These are phyloP conservation scores for Hypena proboscidalis DNA, from an alignment of 2,888 invertebrate genomes.

Conservation along the genomic window DNA sequence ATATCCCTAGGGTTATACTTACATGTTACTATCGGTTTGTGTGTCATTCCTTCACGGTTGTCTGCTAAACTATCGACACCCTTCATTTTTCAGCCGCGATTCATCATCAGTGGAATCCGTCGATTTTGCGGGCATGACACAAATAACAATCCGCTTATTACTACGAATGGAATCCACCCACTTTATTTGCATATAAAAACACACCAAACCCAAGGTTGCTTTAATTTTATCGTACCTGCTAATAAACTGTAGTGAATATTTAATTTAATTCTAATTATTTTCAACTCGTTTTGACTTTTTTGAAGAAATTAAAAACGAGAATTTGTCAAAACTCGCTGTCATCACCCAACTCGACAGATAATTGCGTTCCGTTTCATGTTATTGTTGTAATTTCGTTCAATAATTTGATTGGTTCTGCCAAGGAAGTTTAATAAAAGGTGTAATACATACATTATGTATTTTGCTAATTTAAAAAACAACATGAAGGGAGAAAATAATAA, in stretches of 20 bases:
- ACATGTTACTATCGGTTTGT: constrained; percentile 91
- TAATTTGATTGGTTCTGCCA: too few species aligned
- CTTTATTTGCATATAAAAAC: constrained; percentile 53
- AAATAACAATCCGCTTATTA: constrained; percentile 62
- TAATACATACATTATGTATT: too few species aligned
- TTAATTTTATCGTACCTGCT: constrained; percentile 12
- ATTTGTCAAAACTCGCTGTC: constrained; percentile 68
- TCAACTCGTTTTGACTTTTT: constrained; percentile 48
- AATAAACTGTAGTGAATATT: constrained; percentile 23
- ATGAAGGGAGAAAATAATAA: too few species aligned
- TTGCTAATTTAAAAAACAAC: too few species aligned
- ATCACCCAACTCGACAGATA: constrained; percentile 68
- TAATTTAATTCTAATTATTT: constrained; percentile 40
- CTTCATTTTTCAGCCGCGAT: constrained; percentile 83
- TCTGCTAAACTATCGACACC: constrained; percentile 80
- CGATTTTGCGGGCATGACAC: constrained; percentile 75
- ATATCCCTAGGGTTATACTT: constrained; percentile 64
- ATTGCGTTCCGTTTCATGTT: constrained; percentile 46
- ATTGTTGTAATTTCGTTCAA: constrained; percentile 3
- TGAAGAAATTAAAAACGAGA: constrained; percentile 56
- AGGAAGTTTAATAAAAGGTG: too few species aligned
- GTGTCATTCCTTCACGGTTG: constrained; percentile 86
- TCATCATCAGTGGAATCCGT: constrained; percentile 71
- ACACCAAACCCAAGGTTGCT: constrained; percentile 16
- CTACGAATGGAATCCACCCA: constrained; percentile 71